These are phyloP conservation scores for Chromobotia macracanthus DNA, from an alignment of 2,797 vertebrate genomes.

Conservation along the genomic window DNA sequence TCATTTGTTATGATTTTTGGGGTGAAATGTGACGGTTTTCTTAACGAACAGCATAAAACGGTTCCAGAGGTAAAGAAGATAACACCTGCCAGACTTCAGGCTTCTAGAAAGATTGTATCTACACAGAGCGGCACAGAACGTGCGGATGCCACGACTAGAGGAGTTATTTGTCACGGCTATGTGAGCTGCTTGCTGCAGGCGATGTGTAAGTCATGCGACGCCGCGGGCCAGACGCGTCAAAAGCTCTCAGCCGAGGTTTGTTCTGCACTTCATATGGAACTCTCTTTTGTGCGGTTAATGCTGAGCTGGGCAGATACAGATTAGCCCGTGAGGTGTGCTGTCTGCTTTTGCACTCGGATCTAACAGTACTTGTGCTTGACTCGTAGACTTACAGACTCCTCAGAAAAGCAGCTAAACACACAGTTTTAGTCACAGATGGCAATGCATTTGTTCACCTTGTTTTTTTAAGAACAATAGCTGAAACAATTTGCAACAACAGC, in stretches of 20 bases:
- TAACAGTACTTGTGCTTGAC: background rate
- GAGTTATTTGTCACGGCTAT: conserved; percentile 37
- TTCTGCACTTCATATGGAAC: conserved; percentile 27
- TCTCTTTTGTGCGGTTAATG: conserved; percentile 29
- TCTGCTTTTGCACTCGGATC: conserved; percentile 28
- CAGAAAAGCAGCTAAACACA: conserved; percentile 5
- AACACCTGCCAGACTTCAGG: conserved; percentile 24
- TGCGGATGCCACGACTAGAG: conserved; percentile 28
- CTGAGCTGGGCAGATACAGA: conserved; percentile 18
- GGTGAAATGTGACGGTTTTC: background rate
- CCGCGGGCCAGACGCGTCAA: conserved; percentile 42
- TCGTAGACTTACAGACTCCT: conserved; percentile 8
- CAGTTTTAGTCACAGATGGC: conserved; percentile 16
- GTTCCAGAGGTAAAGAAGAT: background rate
- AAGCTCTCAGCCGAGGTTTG: conserved; percentile 38
- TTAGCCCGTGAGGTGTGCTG: conserved; percentile 33
- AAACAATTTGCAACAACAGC: background rate
- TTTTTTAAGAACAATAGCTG: conserved; percentile 10
- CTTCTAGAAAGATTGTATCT: conserved; percentile 2
- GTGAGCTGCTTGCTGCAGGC: conserved; percentile 32
- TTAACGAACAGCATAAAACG: conserved; percentile 13
- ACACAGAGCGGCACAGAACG: background rate
- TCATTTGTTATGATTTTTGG: conserved; percentile 13
- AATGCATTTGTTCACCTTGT: background rate
- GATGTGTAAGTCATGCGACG: conserved; percentile 37